phyloP scores from a whole-genome alignment of 1,140 invertebrate genomes.

The Bombus vancouverensis region DNA sequence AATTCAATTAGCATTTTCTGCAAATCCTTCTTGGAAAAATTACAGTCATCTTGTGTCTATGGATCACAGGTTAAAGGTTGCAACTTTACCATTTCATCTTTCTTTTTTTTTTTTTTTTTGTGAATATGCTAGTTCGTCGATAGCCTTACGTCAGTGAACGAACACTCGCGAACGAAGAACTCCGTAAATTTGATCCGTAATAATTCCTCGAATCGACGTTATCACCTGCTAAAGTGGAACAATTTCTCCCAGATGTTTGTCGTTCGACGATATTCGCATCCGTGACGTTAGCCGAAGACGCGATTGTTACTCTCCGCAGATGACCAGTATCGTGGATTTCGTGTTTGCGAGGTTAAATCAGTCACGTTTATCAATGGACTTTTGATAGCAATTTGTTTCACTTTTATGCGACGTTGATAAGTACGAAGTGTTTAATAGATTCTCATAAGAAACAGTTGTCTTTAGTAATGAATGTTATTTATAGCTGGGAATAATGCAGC shows the following conservation, averaged over 20 bases:
- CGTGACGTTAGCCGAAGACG: neutral
- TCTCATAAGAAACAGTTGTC: neutral
- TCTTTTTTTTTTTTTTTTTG: neutral
- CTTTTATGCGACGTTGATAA: neutral
- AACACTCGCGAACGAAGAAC: slow-evolving; percentile 1
- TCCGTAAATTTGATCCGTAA: slow-evolving; percentile 43
- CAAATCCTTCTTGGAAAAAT: neutral
- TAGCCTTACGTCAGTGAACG: slow-evolving; percentile 45
- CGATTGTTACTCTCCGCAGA: neutral
- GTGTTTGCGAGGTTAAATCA: neutral
- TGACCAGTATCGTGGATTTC: neutral
- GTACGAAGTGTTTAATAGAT: neutral
- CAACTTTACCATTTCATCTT: neutral
- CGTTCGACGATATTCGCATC: neutral
- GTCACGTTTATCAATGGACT: neutral
- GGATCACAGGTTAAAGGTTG: neutral
- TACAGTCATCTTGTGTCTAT: neutral
- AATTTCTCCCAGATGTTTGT: slow-evolving; percentile 38
- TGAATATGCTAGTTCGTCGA: slow-evolving; percentile 31
- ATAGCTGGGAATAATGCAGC: neutral
- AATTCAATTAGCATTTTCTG: too few species aligned
- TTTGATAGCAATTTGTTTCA: neutral
- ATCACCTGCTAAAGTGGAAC: slow-evolving; percentile 46
- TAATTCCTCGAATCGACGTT: slow-evolving; percentile 17
- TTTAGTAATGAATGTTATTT: neutral